These are phyloP conservation scores for Magallana gigas DNA, from an alignment of 1,140 invertebrate genomes.

Conservation along the genomic window DNA sequence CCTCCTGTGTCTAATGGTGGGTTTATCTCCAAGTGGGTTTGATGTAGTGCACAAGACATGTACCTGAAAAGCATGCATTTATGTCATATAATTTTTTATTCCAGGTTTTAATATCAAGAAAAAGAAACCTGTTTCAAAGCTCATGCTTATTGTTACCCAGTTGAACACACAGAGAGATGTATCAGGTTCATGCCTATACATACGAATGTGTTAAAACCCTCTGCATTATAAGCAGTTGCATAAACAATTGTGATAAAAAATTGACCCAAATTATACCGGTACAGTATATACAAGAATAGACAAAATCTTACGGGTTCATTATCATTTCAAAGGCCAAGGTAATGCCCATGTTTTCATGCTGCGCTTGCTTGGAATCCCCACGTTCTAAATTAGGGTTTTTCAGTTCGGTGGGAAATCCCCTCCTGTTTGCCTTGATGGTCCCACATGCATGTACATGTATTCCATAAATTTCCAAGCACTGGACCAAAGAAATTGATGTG, in stretches of 20 bases:
- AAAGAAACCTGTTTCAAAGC: too few relatives aligned
- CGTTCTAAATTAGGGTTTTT: not conserved
- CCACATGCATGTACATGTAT: conserved; percentile 34
- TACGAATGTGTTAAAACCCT: not conserved
- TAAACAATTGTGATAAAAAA: not conserved
- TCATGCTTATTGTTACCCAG: too few relatives aligned
- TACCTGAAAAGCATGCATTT: too few relatives aligned
- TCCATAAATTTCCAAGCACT: not conserved
- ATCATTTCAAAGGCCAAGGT: conserved; percentile 44
- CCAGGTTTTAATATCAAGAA: too few relatives aligned
- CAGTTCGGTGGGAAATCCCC: too few relatives aligned
- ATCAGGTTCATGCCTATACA: not conserved
- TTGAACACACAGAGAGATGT: not conserved
- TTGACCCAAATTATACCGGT: not conserved
- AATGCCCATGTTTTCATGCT: conserved; percentile 28
- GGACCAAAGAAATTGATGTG: not conserved
- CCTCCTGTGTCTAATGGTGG: not conserved
- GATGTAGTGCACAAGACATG: conserved; percentile 19
- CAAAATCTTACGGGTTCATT: conserved; percentile 26
- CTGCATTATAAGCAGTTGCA: not conserved
- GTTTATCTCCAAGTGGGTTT: not conserved
- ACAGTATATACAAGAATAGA: too few relatives aligned
- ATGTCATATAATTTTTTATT: too few relatives aligned
- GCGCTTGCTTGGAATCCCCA: not conserved
- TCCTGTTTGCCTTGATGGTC: not conserved